These are phyloP conservation scores for Selenia dentaria DNA, from an alignment of 2,888 invertebrate species.

Conservation along the genomic window DNA sequence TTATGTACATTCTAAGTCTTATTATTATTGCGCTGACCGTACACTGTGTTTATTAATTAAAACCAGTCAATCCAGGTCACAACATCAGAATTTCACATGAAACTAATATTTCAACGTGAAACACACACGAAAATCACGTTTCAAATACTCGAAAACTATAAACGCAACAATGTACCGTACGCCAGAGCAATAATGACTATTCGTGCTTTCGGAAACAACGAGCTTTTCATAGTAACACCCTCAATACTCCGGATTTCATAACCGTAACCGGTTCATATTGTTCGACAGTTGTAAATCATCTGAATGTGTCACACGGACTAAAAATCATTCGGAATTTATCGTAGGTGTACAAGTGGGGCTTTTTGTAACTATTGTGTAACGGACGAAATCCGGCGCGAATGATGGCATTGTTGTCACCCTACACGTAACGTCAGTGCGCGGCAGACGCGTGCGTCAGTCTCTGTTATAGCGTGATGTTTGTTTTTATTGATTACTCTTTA, in stretches of 20 bases:
- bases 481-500: no score
- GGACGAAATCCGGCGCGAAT: slow-evolving; percentile 40
- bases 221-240: slow-evolving; percentile 57
- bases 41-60: background rate
- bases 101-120: slow-evolving; percentile 22
- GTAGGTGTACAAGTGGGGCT: slow-evolving; percentile 56
- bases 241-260: slow-evolving; percentile 55
- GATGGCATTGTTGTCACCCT: slow-evolving; percentile 47
- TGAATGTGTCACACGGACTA: slow-evolving; percentile 72
- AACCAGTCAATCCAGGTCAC: slow-evolving; percentile 10
- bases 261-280: slow-evolving; percentile 73
- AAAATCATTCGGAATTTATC: slow-evolving; percentile 76
- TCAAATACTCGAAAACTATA: slow-evolving; percentile 39
- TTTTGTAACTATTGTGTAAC: slow-evolving; percentile 63
- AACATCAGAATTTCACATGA: slow-evolving; percentile 12
- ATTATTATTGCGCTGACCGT: no score
- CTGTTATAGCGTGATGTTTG: no score
- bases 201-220: slow-evolving; percentile 57
- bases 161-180: slow-evolving; percentile 40
- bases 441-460: slow-evolving; percentile 26
- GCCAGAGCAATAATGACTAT: slow-evolving; percentile 56
- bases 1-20: no score
- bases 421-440: slow-evolving; percentile 35
- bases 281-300: slow-evolving; percentile 74
- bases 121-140: slow-evolving; percentile 41